phyloP scores from a whole-genome alignment of 2,888 invertebrate species.

The Drosophila subquinaria region DNA sequence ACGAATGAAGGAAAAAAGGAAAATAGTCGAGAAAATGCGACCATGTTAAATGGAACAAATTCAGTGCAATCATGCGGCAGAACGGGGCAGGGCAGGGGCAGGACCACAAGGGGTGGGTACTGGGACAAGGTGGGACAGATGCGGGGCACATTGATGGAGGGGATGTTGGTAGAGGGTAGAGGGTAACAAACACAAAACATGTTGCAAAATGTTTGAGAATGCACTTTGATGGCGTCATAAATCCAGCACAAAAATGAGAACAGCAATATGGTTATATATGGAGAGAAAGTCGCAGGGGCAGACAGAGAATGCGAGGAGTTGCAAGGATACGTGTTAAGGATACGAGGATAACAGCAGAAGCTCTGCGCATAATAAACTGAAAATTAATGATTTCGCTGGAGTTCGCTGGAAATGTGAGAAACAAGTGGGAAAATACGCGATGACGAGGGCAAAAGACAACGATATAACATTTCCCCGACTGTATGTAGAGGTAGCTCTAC shows the following conservation, averaged over 20 bases:
- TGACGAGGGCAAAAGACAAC: constrained; percentile 24
- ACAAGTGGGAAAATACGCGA: constrained; percentile 55
- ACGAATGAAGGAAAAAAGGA: constrained; percentile 7
- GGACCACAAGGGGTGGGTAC: constrained; percentile 21
- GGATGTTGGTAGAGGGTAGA: constrained; percentile 2
- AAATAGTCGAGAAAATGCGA: constrained; percentile 46
- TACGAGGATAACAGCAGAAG: constrained; percentile 28
- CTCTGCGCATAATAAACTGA: constrained; percentile 51
- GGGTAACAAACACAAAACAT: constrained; percentile 62
- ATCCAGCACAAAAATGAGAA: constrained; percentile 49
- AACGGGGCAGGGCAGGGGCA: background rate
- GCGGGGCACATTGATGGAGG: constrained; percentile 10
- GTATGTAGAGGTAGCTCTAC: constrained; percentile 16
- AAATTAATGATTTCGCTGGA: constrained; percentile 52
- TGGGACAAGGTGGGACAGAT: constrained; percentile 28
- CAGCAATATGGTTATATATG: constrained; percentile 18
- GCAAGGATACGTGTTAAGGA: constrained; percentile 9
- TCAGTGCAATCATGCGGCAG: constrained; percentile 54
- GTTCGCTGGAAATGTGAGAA: constrained; percentile 38
- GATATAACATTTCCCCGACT: background rate
- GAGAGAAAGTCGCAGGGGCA: constrained; percentile 11
- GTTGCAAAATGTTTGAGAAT: constrained; percentile 71
- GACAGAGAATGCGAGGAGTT: background rate
- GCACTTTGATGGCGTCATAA: constrained; percentile 75
- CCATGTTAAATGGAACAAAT: constrained; percentile 73